A percentile compares a stretch with the other conserved stretches of the same genome.
These are phyloP conservation scores for Xanthia togata DNA, from an alignment of 2,888 invertebrate species.

Conservation along the genomic window DNA sequence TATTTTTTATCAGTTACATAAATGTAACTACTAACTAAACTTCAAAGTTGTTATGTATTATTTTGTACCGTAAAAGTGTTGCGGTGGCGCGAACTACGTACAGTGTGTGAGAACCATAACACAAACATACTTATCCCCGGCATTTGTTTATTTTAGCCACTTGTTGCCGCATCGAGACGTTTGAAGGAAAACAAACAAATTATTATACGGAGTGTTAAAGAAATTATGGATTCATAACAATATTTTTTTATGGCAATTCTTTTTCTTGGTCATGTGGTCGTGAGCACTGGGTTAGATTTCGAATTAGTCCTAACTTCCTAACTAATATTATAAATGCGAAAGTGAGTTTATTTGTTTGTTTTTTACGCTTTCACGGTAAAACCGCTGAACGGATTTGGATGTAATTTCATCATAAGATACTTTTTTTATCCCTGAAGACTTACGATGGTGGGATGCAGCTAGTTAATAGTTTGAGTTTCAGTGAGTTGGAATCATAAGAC, in stretches of 20 bases:
- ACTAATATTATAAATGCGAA: no score
- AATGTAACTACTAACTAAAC: not conserved
- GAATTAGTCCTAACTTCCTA: no score
- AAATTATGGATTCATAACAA: slow-evolving; percentile 16
- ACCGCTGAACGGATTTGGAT: no score
- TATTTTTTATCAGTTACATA: not conserved
- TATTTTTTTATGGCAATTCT: not conserved
- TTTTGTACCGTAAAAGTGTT: not conserved
- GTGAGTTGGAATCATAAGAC: not conserved
- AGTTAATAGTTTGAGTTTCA: not conserved
- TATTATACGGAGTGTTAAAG: slow-evolving; percentile 30
- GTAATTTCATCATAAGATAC: no score
- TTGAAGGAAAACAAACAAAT: slow-evolving; percentile 78
- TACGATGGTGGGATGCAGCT: not conserved
- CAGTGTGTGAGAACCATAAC: slow-evolving; percentile 53
- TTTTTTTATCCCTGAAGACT: no score
- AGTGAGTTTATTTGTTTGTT: no score
- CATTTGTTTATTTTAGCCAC: slow-evolving; percentile 82
- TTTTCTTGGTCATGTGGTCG: not conserved
- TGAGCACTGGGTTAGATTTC: not conserved
- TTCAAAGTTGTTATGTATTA: not conserved
- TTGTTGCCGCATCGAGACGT: slow-evolving; percentile 78
- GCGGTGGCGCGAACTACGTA: not conserved
- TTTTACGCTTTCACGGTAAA: no score
- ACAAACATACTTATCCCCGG: slow-evolving; percentile 75